Base-by-base conservation (phyloP, 2,797 vertebrate genomes). In the Trachops cirrhosus region DNA sequence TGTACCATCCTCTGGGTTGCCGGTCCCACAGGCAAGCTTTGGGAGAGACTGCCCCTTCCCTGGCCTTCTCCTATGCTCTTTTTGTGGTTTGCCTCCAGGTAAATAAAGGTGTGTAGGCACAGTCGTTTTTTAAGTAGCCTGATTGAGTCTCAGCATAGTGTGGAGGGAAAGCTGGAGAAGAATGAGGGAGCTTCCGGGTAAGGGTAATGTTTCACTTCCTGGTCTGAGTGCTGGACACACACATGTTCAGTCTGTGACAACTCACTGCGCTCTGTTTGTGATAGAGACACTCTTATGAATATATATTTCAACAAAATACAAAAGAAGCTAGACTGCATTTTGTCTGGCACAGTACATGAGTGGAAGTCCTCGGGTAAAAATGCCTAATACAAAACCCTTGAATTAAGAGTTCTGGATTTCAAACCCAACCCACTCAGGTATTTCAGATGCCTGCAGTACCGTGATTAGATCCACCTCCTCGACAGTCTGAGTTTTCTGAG, bases 361-460 rank as follows among this genome's bases (percentile, higher is more conserved):
- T 46, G 32, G 6, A 50, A 93, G 73, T 39, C 39, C 67, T 71
- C 26, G 29, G n/a, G 32, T 57, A 57, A 54, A 94, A 91, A 32
- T 34, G 48, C 74, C 54, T 52, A 57, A 62, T 48, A 21, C 14
- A 37, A 92, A 96, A 21, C 11, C 11, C 48, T 34, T 84, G 44
- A 75, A 62, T 67, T 48, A 80, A 10, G 16, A 80, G 34, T 84
- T 79, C 12, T 4, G 86, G 78, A 84, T 91, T 91, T 91, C 44
- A 86, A 70, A 89, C 39, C 18, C 77, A 89, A 18, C 21, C n/a
- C 14, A 6, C 41, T 52, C 18, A 50, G 44, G 41, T 83, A 77
- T 93, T 80, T 94, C 79, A n/a, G 26, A 67, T 32, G 22, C 77
- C 52, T 59, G 50, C 16, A 89, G 41, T 41, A 6, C 10, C 48